A percentile compares a stretch with the other conserved stretches of the same genome.
phyloP scores from a whole-genome alignment of 2,113 vertebrate species.

The Varanus salvator region DNA sequence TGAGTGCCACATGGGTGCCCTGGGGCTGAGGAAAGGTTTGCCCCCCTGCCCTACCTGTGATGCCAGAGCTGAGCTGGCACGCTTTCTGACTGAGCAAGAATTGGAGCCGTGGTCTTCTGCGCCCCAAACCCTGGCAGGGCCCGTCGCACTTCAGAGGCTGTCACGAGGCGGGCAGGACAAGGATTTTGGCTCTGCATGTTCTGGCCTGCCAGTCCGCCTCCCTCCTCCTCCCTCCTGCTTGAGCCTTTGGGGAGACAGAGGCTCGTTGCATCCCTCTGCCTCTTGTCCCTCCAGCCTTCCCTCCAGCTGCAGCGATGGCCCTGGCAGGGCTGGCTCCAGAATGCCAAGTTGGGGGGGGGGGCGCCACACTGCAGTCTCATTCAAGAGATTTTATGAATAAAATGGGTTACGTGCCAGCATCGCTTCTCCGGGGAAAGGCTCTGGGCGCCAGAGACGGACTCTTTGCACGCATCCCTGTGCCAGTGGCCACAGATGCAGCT shows the following conservation, averaged over 20 bases:
- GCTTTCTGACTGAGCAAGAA: background rate
- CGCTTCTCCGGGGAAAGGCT: background rate
- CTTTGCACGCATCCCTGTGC: background rate
- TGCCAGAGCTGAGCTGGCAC: background rate
- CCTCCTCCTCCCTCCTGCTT: background rate
- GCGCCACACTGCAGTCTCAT: background rate
- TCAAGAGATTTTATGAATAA: conserved; percentile 42
- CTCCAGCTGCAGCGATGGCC: background rate
- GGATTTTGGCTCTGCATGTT: too few species aligned
- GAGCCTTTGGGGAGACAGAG: background rate
- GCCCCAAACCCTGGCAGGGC: too few species aligned
- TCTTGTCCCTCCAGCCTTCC: background rate
- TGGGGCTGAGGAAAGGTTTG: background rate
- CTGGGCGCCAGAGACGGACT: background rate
- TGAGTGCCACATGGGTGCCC: background rate
- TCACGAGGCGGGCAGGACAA: background rate
- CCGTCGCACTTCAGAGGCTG: background rate
- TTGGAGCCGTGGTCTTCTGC: background rate
- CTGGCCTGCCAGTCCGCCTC: background rate
- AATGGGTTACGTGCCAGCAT: background rate
- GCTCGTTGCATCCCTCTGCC: background rate
- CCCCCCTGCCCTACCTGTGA: background rate
- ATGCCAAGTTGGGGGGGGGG: conserved; percentile 20
- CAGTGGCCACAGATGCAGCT: background rate
- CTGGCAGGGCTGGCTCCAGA: background rate